phyloP scores from a whole-genome alignment of 2,113 vertebrate species.

The Hemichromis elongatus region DNA sequence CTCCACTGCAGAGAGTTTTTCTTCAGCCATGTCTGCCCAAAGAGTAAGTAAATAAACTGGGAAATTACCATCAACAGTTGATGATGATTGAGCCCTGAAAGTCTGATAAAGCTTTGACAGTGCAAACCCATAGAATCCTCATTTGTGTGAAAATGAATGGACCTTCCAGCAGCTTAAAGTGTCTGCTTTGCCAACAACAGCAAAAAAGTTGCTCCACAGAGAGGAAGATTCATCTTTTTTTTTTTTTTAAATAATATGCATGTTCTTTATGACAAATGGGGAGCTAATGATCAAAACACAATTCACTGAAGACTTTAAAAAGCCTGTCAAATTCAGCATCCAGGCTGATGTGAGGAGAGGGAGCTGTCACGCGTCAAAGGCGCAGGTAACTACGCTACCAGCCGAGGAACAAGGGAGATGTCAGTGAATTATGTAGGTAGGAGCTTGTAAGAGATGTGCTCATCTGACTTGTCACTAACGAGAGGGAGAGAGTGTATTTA shows the following conservation, averaged over 20 bases:
- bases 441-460: neutral
- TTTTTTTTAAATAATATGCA: neutral
- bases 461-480: neutral
- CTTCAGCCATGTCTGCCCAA: neutral
- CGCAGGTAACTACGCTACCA: neutral
- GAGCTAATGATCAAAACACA: conserved; percentile 24
- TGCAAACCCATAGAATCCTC: neutral
- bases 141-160: neutral
- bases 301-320: conserved; percentile 1
- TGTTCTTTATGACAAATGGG: conserved; percentile 29
- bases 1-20: neutral
- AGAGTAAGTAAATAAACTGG: neutral
- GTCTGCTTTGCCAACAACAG: neutral
- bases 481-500: neutral
- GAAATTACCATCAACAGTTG: neutral
- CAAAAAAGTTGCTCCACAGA: neutral
- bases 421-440: conserved; percentile 1
- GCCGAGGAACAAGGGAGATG: neutral
- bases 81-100: neutral
- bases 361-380: conserved; percentile 27
- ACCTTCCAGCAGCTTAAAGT: neutral
- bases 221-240: neutral
- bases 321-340: conserved; percentile 9
- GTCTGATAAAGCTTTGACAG: neutral
- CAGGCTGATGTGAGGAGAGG: neutral